phyloP scores from a whole-genome alignment of 2,113 vertebrate genomes.

The Plecturocebus donacophilus region DNA sequence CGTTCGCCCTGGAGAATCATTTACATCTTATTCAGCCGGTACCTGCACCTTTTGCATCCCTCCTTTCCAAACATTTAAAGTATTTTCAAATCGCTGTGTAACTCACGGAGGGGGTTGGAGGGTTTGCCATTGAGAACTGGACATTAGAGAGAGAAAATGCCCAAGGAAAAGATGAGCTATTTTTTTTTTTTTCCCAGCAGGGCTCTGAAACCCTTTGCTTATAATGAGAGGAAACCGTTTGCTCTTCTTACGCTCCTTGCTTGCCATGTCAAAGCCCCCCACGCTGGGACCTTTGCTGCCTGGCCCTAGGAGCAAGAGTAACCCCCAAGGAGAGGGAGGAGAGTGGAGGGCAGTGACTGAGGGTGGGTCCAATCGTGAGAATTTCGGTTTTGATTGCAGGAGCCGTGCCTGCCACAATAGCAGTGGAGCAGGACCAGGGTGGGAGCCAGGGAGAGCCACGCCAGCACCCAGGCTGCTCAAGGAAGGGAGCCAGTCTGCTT shows the following conservation, averaged over 20 bases:
- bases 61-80: not conserved
- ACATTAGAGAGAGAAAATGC: not conserved
- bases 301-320: not conserved
- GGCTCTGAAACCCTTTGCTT: not conserved
- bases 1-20: too few species aligned
- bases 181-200: not conserved
- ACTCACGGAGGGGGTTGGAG: not conserved
- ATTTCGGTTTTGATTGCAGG: not conserved
- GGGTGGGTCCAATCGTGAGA: not conserved
- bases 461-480: too few species aligned
- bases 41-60: too few species aligned
- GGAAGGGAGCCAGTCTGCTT: not conserved
- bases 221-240: not conserved
- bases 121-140: not conserved
- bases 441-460: not conserved
- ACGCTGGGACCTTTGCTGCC: not conserved
- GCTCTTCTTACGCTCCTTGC: not conserved
- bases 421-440: not conserved
- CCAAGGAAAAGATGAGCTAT: not conserved
- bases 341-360: not conserved
- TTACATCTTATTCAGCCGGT: not conserved
- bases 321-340: not conserved
- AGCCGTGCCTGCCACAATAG: not conserved
- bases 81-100: not conserved
- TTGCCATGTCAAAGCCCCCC: not conserved